phyloP scores from a whole-genome alignment of 2,113 vertebrate species.

The Ictidomys tridecemlineatus region DNA sequence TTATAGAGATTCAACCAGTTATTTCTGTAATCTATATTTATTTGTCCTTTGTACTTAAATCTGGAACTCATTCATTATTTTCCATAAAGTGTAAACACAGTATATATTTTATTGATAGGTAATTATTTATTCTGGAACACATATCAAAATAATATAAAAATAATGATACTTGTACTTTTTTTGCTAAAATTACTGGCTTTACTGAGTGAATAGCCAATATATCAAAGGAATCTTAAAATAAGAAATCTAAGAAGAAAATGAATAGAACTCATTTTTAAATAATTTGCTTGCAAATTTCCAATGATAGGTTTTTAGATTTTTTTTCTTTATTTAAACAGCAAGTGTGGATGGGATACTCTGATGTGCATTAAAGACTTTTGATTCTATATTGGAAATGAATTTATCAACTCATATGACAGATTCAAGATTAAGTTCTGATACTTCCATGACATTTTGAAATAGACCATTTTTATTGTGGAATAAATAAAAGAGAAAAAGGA shows the following conservation, averaged over 20 bases:
- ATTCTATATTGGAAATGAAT: constrained; percentile 80
- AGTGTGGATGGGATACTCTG: constrained; percentile 58
- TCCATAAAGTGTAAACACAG: neutral
- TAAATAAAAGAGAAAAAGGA: constrained; percentile 81
- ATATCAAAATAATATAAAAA: neutral
- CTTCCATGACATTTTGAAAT: constrained; percentile 86
- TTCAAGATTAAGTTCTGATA: constrained; percentile 86
- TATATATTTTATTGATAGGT: neutral
- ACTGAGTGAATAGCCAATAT: neutral
- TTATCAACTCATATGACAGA: constrained; percentile 82
- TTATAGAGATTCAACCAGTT: neutral
- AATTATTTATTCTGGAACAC: neutral
- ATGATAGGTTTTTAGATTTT: neutral
- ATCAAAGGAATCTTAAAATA: neutral
- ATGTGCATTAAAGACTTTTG: constrained; percentile 1
- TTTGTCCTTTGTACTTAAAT: neutral
- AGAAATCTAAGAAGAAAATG: neutral
- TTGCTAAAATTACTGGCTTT: neutral
- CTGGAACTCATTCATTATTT: neutral
- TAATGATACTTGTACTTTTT: neutral
- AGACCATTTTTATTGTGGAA: constrained; percentile 84
- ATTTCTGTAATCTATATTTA: neutral
- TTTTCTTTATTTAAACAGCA: constrained; percentile 15
- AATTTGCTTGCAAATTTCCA: constrained; percentile 43
- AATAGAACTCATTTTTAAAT: neutral